phyloP scores from a whole-genome alignment of 2,797 vertebrate species.

The Sebastes melanostomus region DNA sequence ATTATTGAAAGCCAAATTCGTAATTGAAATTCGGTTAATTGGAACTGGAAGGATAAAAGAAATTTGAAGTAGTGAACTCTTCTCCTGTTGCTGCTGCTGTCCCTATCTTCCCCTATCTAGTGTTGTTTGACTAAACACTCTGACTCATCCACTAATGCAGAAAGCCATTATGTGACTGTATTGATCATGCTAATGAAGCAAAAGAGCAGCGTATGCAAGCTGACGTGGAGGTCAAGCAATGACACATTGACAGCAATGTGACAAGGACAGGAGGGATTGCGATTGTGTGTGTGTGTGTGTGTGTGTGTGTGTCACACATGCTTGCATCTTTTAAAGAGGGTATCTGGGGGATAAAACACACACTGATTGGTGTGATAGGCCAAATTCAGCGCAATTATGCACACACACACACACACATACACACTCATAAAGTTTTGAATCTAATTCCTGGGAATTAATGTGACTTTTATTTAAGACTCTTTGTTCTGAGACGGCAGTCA shows the following conservation, averaged over 20 bases:
- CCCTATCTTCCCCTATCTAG: too few species aligned
- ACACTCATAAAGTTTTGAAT: background rate
- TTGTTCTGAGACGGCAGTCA: constrained; percentile 60
- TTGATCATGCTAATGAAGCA: constrained; percentile 72
- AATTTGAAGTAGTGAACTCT: background rate
- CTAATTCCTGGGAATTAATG: constrained; percentile 33
- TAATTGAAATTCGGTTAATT: too few species aligned
- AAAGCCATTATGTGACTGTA: constrained; percentile 58
- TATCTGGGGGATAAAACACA: constrained; percentile 8
- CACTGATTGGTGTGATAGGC: constrained; percentile 20
- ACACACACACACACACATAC: background rate
- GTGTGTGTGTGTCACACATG: background rate
- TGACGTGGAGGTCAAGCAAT: constrained; percentile 61
- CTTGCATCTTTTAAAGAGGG: background rate
- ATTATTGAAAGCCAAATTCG: too few species aligned
- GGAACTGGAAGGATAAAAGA: background rate
- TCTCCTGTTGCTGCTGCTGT: constrained; percentile 1
- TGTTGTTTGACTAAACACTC: background rate
- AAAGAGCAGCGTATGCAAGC: constrained; percentile 58
- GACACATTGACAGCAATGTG: constrained; percentile 51
- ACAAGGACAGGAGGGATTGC: constrained; percentile 19
- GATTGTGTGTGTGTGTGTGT: background rate
- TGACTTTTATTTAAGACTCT: constrained; percentile 45
- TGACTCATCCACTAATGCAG: constrained; percentile 27
- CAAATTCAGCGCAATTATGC: constrained; percentile 2